A percentile compares a stretch with the other conserved stretches of the same genome.
These are phyloP conservation scores for Lamellibrachia columna DNA, from an alignment of 2,888 invertebrate species.

Conservation along the genomic window DNA sequence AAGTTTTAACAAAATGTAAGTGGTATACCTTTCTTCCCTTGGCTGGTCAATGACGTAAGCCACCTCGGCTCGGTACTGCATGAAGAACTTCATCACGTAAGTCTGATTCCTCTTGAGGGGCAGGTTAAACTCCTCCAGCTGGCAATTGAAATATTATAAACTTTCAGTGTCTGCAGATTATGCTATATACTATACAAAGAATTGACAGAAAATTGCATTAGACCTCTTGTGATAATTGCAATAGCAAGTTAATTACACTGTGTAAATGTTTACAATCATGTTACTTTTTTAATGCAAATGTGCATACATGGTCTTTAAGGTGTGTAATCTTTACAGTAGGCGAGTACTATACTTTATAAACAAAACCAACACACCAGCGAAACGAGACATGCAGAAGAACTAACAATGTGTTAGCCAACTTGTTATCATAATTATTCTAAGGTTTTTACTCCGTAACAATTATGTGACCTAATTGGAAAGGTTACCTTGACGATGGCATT, in stretches of 20 bases:
- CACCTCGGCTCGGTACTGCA: constrained; percentile 42
- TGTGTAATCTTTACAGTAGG: too few relatives aligned
- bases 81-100: constrained; percentile 44
- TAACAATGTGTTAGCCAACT: too few relatives aligned
- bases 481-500: constrained; percentile 39
- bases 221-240: not conserved
- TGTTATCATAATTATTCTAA: too few relatives aligned
- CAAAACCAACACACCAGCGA: too few relatives aligned
- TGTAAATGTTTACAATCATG: not conserved
- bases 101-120: constrained; percentile 46
- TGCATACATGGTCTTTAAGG: too few relatives aligned
- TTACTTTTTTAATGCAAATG: too few relatives aligned
- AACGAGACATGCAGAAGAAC: too few relatives aligned
- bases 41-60: constrained; percentile 39
- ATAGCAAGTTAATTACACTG: too few relatives aligned
- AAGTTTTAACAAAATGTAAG: not conserved
- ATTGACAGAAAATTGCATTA: not conserved
- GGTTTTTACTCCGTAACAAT: not conserved
- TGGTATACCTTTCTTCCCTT: not conserved
- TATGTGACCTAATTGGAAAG: not conserved
- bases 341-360: too few relatives aligned
- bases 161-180: not conserved
- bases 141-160: not conserved
- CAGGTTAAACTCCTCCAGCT: constrained; percentile 39
- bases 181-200: not conserved